These are phyloP conservation scores for Pipistrellus nathusii DNA, from an alignment of 2,797 vertebrate species.

Conservation along the genomic window DNA sequence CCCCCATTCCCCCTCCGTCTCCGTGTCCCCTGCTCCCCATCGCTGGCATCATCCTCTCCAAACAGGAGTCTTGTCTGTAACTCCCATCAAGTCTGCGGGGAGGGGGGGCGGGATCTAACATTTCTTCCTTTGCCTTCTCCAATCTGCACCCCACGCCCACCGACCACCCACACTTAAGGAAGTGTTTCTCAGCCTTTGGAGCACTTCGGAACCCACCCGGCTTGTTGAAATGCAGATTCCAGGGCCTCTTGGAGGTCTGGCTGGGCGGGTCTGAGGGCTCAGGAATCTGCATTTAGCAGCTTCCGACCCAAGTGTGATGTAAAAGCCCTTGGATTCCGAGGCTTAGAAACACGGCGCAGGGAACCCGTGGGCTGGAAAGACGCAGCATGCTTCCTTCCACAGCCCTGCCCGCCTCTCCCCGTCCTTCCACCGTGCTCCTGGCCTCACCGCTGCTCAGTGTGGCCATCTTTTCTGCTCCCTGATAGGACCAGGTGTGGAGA, in stretches of 20 bases:
- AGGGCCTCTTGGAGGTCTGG: background rate
- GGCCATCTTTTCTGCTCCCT: background rate
- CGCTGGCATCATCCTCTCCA: background rate
- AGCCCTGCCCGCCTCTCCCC: background rate
- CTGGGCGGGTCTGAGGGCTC: background rate
- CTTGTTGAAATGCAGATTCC: slow-evolving; percentile 14
- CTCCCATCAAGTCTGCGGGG: background rate
- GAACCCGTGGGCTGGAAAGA: background rate
- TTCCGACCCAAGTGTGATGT: background rate
- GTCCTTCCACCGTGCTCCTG: too few species aligned
- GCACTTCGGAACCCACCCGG: background rate
- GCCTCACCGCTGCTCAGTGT: background rate
- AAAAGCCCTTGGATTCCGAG: background rate
- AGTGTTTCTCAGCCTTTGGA: background rate
- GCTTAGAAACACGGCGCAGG: background rate
- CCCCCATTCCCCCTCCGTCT: background rate
- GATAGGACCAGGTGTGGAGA: background rate
- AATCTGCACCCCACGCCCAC: background rate
- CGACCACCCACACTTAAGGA: background rate
- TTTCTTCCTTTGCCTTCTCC: background rate
- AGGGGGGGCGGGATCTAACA: background rate
- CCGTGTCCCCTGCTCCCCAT: background rate
- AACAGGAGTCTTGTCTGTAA: background rate
- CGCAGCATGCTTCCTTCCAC: too few species aligned
- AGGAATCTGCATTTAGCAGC: background rate